phyloP scores from a whole-genome alignment of 2,113 vertebrate species.

The Dermatemys mawii region DNA sequence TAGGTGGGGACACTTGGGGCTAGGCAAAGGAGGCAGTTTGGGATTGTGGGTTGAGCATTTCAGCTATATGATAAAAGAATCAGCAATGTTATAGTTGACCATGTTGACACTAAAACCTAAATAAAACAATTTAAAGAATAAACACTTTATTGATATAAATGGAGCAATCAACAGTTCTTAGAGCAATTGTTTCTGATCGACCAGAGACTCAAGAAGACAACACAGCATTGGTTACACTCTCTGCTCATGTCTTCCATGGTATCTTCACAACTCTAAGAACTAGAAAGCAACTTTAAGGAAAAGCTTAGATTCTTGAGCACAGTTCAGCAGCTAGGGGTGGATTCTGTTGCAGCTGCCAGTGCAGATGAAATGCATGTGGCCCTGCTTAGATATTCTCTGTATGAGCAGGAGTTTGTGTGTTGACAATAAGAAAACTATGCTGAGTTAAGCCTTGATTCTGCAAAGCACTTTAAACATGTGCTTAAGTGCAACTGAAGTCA shows the following conservation, averaged over 20 bases:
- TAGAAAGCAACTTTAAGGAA: not conserved
- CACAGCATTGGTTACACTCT: not conserved
- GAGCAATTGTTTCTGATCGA: not conserved
- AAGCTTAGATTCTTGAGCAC: not conserved
- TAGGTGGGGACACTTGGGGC: not conserved
- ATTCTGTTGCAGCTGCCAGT: not conserved
- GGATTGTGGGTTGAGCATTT: not conserved
- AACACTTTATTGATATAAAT: not conserved
- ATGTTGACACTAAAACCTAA: not conserved
- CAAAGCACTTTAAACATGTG: not conserved
- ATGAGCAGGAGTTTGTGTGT: not conserved
- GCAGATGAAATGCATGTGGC: not conserved
- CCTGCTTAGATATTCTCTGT: not conserved
- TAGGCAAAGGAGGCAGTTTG: not conserved
- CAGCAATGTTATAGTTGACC: not conserved
- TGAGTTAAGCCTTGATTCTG: not conserved
- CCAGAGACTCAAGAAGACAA: not conserved
- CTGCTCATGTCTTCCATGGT: not conserved
- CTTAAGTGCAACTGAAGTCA: accelerated
- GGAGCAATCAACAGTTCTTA: not conserved
- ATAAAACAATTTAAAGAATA: not conserved
- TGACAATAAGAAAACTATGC: not conserved
- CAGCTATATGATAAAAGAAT: accelerated
- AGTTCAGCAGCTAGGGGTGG: not conserved
- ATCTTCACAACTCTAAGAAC: not conserved